A percentile compares a stretch with the other conserved stretches of the same genome.
phyloP scores from a whole-genome alignment of 2,113 vertebrate genomes.

The Henicopernis longicauda region DNA sequence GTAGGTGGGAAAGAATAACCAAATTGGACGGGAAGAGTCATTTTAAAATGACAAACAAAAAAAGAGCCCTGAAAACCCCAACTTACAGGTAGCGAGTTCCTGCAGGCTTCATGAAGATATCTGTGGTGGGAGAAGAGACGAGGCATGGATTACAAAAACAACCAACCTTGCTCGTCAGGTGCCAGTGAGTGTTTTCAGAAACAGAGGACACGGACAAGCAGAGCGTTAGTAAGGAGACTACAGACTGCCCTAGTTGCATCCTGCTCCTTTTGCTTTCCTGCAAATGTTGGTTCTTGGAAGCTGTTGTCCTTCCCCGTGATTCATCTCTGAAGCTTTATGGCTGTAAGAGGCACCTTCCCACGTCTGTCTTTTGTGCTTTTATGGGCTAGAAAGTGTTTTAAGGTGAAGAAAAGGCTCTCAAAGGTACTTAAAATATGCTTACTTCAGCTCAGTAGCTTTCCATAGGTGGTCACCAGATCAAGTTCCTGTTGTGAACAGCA shows the following conservation, averaged over 20 bases:
- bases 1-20: not conserved
- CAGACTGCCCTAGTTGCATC: not conserved
- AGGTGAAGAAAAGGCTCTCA: not conserved
- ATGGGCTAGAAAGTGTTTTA: not conserved
- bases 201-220: not conserved
- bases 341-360: not conserved
- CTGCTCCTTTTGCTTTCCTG: not conserved
- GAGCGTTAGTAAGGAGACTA: not conserved
- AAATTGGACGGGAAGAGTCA: not conserved
- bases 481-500: fast-evolving
- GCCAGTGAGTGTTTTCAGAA: not conserved
- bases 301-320: not conserved
- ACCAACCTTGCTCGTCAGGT: not conserved
- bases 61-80: too few relatives aligned
- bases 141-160: not conserved
- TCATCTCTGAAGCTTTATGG: not conserved
- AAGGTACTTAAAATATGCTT: not conserved
- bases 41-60: not conserved
- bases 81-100: not conserved
- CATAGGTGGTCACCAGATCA: not conserved
- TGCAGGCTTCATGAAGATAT: not conserved
- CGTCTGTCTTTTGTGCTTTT: not conserved
- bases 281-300: not conserved
- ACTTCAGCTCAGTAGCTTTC: not conserved
- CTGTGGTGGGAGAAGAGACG: not conserved